A percentile compares a stretch with the other conserved stretches of the same genome.
Evolutionary conservation across 2,113 vertebrate species (phyloP).

Genomic region (Mugil cephalus): DNA sequence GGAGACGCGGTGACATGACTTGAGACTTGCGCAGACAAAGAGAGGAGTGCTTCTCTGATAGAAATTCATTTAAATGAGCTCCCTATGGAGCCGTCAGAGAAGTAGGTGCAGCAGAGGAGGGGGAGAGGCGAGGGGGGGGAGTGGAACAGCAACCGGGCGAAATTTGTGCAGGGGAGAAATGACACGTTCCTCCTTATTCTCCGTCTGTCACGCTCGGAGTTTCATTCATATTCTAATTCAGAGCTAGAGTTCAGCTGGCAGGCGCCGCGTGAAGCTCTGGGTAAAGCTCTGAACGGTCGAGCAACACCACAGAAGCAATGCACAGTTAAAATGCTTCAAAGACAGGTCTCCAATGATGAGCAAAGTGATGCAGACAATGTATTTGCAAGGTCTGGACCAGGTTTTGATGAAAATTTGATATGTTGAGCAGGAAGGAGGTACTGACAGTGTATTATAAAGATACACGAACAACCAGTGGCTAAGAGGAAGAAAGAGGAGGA

Average conservation of each 20-base stretch:
- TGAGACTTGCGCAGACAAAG: slow-evolving; percentile 36
- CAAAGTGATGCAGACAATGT: slow-evolving; percentile 4
- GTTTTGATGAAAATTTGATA: slow-evolving; percentile 56
- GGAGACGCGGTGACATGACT: slow-evolving; percentile 38
- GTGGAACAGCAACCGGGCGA: slow-evolving; percentile 16
- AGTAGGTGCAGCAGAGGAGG: slow-evolving; percentile 39
- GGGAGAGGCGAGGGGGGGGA: neutral
- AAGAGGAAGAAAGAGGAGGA: slow-evolving; percentile 30
- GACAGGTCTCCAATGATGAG: slow-evolving; percentile 42
- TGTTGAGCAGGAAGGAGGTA: slow-evolving; percentile 19
- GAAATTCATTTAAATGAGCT: slow-evolving; percentile 62
- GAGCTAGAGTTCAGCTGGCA: slow-evolving; percentile 49
- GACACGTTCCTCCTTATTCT: slow-evolving; percentile 39
- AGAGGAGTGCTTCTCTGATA: slow-evolving; percentile 30
- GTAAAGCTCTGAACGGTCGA: slow-evolving; percentile 27
- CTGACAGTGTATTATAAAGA: slow-evolving; percentile 50
- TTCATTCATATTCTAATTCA: slow-evolving; percentile 63
- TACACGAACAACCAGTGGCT: slow-evolving; percentile 49
- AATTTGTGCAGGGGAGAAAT: slow-evolving; percentile 43
- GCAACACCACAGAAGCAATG: slow-evolving; percentile 40
- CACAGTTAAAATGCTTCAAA: slow-evolving; percentile 38
- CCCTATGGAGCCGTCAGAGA: slow-evolving; percentile 49
- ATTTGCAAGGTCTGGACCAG: slow-evolving; percentile 1
- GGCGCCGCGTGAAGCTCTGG: slow-evolving; percentile 24
- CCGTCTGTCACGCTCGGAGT: slow-evolving; percentile 45